These are phyloP conservation scores for Butorides virescens DNA, from an alignment of 2,113 vertebrate species.

Conservation along the genomic window DNA sequence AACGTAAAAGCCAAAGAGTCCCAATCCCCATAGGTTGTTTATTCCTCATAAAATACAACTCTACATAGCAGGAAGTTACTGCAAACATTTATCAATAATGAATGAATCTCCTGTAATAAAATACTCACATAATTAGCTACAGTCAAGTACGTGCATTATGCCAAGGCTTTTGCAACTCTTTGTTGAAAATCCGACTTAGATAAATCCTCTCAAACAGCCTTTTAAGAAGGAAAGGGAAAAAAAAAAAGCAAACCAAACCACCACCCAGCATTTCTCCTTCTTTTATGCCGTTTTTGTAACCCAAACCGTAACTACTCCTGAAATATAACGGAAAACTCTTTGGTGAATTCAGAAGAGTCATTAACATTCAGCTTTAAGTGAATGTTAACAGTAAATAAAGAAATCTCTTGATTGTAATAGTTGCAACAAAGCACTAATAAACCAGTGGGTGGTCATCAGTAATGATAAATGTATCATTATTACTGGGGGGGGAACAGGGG, in stretches of 20 bases:
- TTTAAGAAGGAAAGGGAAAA: not conserved
- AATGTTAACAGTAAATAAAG: conserved; percentile 88
- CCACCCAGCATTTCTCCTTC: not conserved
- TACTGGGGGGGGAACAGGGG: conserved; percentile 74
- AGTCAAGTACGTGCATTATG: conserved; percentile 69
- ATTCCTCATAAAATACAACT: conserved; percentile 73
- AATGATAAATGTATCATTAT: conserved; percentile 81
- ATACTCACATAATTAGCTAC: conserved; percentile 74
- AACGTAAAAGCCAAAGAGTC: conserved; percentile 12
- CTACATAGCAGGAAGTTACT: conserved; percentile 68
- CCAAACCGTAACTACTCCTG: conserved; percentile 69
- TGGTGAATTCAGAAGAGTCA: conserved; percentile 81
- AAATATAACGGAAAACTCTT: conserved; percentile 70
- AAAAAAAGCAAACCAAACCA: not conserved
- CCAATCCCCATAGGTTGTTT: conserved; percentile 67
- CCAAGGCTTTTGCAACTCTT: conserved; percentile 66
- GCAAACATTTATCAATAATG: conserved; percentile 82
- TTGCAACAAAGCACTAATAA: conserved; percentile 84
- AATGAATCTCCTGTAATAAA: conserved; percentile 80
- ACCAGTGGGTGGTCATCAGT: conserved; percentile 86
- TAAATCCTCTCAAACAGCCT: conserved; percentile 63
- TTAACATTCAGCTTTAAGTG: conserved; percentile 86
- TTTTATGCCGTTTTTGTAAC: conserved; percentile 50
- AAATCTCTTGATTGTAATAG: conserved; percentile 85
- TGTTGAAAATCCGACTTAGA: conserved; percentile 58